Evolutionary conservation across 2,888 invertebrate species (phyloP).

Genomic region (Caenorhabditis drosophilae): DNA sequence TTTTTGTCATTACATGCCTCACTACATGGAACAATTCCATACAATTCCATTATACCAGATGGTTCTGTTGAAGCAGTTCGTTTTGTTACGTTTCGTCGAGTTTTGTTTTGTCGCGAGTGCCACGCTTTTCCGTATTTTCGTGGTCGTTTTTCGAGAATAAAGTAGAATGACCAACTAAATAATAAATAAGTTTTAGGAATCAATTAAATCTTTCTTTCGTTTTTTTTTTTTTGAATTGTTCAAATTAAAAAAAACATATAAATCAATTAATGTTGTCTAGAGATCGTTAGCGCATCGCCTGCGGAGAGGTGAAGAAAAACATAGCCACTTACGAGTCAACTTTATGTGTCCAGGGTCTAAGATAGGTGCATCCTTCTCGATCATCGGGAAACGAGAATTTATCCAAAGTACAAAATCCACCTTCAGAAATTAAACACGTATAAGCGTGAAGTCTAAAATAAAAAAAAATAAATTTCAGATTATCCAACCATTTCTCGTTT

Average conservation of each 20-base stretch:
- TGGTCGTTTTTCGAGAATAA: slow-evolving; percentile 45
- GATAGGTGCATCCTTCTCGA: slow-evolving; percentile 37
- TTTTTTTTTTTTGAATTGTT: background rate
- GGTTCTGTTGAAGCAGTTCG: slow-evolving; percentile 16
- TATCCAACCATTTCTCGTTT: slow-evolving; percentile 4
- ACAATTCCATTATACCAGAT: slow-evolving; percentile 14
- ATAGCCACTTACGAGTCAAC: slow-evolving; percentile 23
- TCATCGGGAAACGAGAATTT: slow-evolving; percentile 39
- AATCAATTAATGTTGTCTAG: background rate
- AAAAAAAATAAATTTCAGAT: background rate
- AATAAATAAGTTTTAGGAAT: background rate
- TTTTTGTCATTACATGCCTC: slow-evolving; percentile 12
- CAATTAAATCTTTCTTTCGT: too few relatives aligned
- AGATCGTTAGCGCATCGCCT: background rate
- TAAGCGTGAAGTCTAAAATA: slow-evolving; percentile 50
- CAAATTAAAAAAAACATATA: background rate
- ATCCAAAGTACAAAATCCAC: slow-evolving; percentile 51
- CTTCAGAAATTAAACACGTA: slow-evolving; percentile 44
- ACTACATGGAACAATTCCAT: slow-evolving; percentile 26
- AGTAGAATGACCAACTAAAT: slow-evolving; percentile 53
- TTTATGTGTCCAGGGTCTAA: slow-evolving; percentile 42
- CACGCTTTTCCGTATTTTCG: slow-evolving; percentile 33
- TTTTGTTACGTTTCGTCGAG: slow-evolving; percentile 12
- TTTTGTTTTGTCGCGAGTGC: slow-evolving; percentile 9
- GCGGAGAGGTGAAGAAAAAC: background rate